A percentile compares a stretch with the other conserved stretches of the same genome.
phyloP scores from a whole-genome alignment of 2,888 invertebrate species.

The Drosophila barbarae region DNA sequence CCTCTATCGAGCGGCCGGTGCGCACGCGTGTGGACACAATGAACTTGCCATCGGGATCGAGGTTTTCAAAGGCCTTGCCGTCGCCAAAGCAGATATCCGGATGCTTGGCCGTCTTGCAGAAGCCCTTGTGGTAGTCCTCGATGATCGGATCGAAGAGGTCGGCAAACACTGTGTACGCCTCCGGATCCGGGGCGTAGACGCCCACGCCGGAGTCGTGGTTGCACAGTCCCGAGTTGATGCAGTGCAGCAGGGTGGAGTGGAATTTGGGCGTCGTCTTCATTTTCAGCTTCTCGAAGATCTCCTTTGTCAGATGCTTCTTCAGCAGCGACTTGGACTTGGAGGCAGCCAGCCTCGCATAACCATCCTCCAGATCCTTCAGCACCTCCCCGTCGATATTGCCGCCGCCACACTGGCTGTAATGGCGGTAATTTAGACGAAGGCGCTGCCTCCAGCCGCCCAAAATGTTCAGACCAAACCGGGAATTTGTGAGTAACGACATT shows the following conservation, averaged over 20 bases:
- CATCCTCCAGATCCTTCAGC: slow-evolving; percentile 92
- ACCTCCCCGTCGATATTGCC: slow-evolving; percentile 80
- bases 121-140: slow-evolving; percentile 96
- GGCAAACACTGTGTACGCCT: slow-evolving; percentile 93
- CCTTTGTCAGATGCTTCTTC: slow-evolving; percentile 95
- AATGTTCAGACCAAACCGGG: not conserved
- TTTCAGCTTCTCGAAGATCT: slow-evolving; percentile 93
- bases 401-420: not conserved
- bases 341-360: slow-evolving; percentile 89
- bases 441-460: not conserved
- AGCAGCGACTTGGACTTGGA: slow-evolving; percentile 96
- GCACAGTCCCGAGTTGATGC: slow-evolving; percentile 96
- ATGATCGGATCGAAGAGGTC: slow-evolving; percentile 98
- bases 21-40: slow-evolving; percentile 97
- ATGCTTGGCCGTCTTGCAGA: slow-evolving; percentile 94
- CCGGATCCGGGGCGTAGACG: slow-evolving; percentile 98
- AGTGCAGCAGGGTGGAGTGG: slow-evolving; percentile 94
- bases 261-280: slow-evolving; percentile 91
- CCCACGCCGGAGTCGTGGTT: slow-evolving; percentile 97
- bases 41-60: slow-evolving; percentile 93
- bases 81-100: slow-evolving; percentile 96
- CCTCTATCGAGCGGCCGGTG: slow-evolving; percentile 94
- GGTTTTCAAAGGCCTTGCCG: slow-evolving; percentile 91
- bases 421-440: not conserved
- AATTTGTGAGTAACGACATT: slow-evolving; percentile 3